A percentile compares a stretch with the other conserved stretches of the same genome.
phyloP scores from a whole-genome alignment of 2,888 invertebrate species.

The Drosophila nigritarsus region DNA sequence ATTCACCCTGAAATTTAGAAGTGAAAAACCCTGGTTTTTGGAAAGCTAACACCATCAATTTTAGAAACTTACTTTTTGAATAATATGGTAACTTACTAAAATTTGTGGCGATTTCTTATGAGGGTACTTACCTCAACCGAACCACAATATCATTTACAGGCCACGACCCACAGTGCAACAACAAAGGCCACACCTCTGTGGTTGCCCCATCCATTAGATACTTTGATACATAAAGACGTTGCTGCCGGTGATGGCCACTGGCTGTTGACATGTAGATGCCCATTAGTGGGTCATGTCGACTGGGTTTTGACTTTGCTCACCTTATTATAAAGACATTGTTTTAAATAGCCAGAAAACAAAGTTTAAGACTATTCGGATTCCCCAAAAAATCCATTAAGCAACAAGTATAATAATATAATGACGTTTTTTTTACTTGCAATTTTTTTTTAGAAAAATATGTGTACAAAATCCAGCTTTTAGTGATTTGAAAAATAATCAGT shows the following conservation, averaged over 20 bases:
- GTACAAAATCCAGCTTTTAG: background rate
- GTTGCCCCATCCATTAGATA: constrained; percentile 66
- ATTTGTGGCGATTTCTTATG: constrained; percentile 8
- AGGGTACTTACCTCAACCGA: constrained; percentile 35
- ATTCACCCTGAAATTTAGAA: background rate
- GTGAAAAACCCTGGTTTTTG: background rate
- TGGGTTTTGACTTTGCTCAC: constrained; percentile 30
- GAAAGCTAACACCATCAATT: no score
- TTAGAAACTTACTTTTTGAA: background rate
- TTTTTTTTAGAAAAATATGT: background rate
- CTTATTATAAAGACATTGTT: constrained; percentile 1
- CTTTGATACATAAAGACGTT: constrained; percentile 48
- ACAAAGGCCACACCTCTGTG: constrained; percentile 33
- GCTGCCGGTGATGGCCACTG: constrained; percentile 16
- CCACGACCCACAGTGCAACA: constrained; percentile 28
- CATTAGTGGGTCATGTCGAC: constrained; percentile 26
- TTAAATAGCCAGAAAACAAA: background rate
- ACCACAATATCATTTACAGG: constrained; percentile 23
- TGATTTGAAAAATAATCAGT: background rate
- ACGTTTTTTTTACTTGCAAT: background rate
- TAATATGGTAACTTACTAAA: background rate
- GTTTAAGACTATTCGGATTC: background rate
- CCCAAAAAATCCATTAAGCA: background rate
- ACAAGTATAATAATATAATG: background rate
- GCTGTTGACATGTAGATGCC: constrained; percentile 16